A percentile compares a stretch with the other conserved stretches of the same genome.
Evolutionary conservation across 2,888 invertebrate genomes (phyloP).

Genomic region (Drosophila rellima): DNA sequence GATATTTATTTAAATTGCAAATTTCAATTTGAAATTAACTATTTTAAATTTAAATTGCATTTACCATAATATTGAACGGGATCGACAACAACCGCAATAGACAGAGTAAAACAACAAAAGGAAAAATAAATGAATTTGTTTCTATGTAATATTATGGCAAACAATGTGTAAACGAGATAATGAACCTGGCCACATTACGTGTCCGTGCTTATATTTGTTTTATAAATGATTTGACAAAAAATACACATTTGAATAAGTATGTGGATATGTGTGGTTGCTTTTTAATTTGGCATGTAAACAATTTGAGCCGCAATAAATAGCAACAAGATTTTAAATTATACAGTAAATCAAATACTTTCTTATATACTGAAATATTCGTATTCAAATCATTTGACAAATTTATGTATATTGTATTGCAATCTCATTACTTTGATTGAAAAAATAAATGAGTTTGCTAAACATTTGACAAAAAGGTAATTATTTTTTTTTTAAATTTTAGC

Average conservation of each 20-base stretch:
- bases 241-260: slow-evolving; percentile 1
- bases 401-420: slow-evolving; percentile 6
- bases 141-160: slow-evolving; percentile 43
- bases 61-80: slow-evolving; percentile 8
- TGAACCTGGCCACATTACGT: slow-evolving; percentile 67
- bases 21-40: slow-evolving; percentile 22
- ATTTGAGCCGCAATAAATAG: slow-evolving; percentile 64
- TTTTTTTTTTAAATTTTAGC: background rate
- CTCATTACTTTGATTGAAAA: slow-evolving; percentile 20
- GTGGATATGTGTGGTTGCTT: slow-evolving; percentile 27
- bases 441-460: slow-evolving; percentile 9
- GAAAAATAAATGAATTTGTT: slow-evolving; percentile 31
- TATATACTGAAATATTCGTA: slow-evolving; percentile 1
- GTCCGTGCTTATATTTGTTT: slow-evolving; percentile 51
- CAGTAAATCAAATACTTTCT: slow-evolving; percentile 20
- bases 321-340: slow-evolving; percentile 63
- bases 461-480: slow-evolving; percentile 24
- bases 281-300: slow-evolving; percentile 69
- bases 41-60: slow-evolving; percentile 49
- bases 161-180: slow-evolving; percentile 66
- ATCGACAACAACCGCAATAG: background rate
- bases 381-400: background rate
- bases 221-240: slow-evolving; percentile 45
- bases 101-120: background rate
- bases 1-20: slow-evolving; percentile 36